These are phyloP conservation scores for Petrolisthes cinctipes DNA, from an alignment of 2,888 invertebrate genomes.

Conservation along the genomic window DNA sequence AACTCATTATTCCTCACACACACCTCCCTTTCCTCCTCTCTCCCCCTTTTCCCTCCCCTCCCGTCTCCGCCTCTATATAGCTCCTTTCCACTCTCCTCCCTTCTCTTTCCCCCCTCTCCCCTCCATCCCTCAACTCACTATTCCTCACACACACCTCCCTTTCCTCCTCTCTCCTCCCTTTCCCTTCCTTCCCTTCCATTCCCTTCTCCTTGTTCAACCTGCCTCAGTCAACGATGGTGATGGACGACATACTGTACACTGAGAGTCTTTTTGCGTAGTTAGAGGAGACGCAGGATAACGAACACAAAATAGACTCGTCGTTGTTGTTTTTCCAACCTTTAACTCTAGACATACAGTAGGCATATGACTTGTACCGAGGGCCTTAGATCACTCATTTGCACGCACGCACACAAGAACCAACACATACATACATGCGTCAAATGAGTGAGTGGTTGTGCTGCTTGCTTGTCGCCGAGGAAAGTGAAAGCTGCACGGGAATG, in stretches of 20 bases:
- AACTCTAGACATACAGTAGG: no score
- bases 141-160: not conserved
- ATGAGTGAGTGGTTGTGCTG: not conserved
- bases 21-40: not conserved
- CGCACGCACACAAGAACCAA: not conserved
- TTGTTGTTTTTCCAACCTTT: no score
- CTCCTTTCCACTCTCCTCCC: not conserved
- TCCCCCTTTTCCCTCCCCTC: not conserved
- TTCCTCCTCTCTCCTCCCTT: not conserved
- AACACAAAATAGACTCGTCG: no score
- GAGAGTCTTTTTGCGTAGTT: no score
- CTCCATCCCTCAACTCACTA: not conserved
- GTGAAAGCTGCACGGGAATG: conserved; percentile 54
- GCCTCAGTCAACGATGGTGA: not conserved
- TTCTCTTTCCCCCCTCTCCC: not conserved
- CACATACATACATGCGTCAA: conserved; percentile 20
- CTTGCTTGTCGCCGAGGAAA: conserved; percentile 18
- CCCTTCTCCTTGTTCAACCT: not conserved
- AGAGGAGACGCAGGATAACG: no score
- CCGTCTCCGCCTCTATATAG: not conserved
- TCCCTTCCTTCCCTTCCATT: not conserved
- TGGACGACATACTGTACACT: not conserved
- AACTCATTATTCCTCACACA: not conserved
- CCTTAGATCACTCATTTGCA: no score
- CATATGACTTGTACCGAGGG: no score